These are phyloP conservation scores for Paratrypauchen microcephalus DNA, from an alignment of 2,797 vertebrate species.

Conservation along the genomic window DNA sequence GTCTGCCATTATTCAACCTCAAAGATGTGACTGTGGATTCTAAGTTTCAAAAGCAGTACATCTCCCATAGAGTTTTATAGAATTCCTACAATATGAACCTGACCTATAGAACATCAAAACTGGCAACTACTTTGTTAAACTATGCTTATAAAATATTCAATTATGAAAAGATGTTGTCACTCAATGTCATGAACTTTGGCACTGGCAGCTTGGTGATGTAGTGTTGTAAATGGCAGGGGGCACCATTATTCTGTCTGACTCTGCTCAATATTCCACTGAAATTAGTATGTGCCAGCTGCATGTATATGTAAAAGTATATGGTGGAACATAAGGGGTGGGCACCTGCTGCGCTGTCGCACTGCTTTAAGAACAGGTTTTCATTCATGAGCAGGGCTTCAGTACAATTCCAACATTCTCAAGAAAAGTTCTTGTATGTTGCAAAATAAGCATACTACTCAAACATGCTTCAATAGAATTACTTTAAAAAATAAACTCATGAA, in stretches of 20 bases:
- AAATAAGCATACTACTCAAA: no score
- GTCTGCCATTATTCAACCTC: no score
- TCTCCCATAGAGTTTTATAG: no score
- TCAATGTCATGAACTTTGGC: background rate
- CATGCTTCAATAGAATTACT: no score
- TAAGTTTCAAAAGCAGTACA: no score
- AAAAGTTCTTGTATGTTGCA: background rate
- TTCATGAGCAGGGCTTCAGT: background rate
- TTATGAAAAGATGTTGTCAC: background rate
- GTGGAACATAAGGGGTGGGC: background rate
- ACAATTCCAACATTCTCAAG: background rate
- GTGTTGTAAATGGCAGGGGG: background rate
- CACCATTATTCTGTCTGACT: constrained; percentile 5
- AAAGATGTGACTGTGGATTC: no score
- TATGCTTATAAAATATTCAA: background rate
- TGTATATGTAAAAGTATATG: constrained; percentile 3
- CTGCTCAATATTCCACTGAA: background rate
- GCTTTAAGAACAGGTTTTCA: background rate
- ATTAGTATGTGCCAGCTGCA: constrained; percentile 2
- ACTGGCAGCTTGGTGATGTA: background rate
- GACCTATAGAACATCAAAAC: no score
- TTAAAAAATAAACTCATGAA: no score
- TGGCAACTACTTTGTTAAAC: background rate
- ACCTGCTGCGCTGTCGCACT: background rate
- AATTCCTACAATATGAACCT: no score